Evolutionary conservation across 2,797 vertebrate species (phyloP).

Genomic region (Denticeps clupeoides): DNA sequence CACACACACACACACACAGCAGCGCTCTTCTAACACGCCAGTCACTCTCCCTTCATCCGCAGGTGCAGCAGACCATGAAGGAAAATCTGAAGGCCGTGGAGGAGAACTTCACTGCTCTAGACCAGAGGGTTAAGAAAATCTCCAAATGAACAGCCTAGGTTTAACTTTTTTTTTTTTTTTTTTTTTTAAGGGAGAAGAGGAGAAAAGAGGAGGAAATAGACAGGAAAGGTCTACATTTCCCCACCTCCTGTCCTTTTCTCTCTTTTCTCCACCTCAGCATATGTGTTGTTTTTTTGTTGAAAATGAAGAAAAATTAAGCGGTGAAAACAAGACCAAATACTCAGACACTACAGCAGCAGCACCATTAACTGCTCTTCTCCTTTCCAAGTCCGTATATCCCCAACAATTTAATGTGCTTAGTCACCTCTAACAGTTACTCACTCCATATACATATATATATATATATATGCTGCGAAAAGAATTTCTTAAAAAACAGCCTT

Average conservation of each 20-base stretch:
- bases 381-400: too few species aligned
- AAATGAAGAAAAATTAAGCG: too few species aligned
- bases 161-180: slow-evolving; percentile 17
- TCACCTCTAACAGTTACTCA: too few species aligned
- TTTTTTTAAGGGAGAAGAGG: slow-evolving; percentile 32
- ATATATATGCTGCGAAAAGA: too few species aligned
- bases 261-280: slow-evolving; percentile 22
- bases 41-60: background rate
- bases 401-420: too few species aligned
- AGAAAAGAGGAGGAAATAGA: slow-evolving; percentile 22
- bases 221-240: background rate
- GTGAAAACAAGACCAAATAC: too few species aligned
- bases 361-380: too few species aligned
- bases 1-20: too few species aligned
- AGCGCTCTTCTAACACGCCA: background rate
- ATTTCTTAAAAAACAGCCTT: too few species aligned
- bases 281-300: too few species aligned
- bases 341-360: too few species aligned
- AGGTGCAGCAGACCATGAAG: slow-evolving; percentile 88
- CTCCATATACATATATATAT: too few species aligned
- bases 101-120: slow-evolving; percentile 73
- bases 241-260: slow-evolving; percentile 5
- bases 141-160: slow-evolving; percentile 59
- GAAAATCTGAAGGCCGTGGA: slow-evolving; percentile 77
- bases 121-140: slow-evolving; percentile 78